Evolutionary conservation across 2,113 vertebrate species (phyloP).

Genomic region (Caloenas nicobarica): DNA sequence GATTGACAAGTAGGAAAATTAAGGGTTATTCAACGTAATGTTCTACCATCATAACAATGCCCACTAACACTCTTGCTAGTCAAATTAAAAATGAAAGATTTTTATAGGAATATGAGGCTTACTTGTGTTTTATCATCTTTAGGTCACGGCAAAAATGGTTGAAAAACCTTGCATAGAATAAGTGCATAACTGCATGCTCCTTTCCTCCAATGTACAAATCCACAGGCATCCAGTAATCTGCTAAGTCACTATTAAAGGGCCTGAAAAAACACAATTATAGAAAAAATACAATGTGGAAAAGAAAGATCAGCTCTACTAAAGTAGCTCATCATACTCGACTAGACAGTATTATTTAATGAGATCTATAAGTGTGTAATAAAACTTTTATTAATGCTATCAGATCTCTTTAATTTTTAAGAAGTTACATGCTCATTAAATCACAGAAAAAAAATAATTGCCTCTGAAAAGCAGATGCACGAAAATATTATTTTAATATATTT

Average conservation of each 20-base stretch:
- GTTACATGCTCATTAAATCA: neutral
- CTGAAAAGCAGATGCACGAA: neutral
- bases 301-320: neutral
- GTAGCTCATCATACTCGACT: neutral
- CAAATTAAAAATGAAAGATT: neutral
- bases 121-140: slow-evolving; percentile 89
- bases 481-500: neutral
- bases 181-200: slow-evolving; percentile 96
- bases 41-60: neutral
- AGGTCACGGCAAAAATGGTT: slow-evolving; percentile 91
- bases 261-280: slow-evolving; percentile 67
- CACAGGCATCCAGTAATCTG: slow-evolving; percentile 94
- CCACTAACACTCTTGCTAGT: neutral
- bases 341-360: neutral
- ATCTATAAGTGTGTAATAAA: neutral
- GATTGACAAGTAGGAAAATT: neutral
- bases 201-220: slow-evolving; percentile 95
- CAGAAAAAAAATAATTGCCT: neutral
- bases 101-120: neutral
- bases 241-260: slow-evolving; percentile 81
- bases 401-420: neutral
- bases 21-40: neutral
- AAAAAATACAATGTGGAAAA: neutral
- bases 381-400: neutral
- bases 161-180: slow-evolving; percentile 95